Conservation (phyloP, 2,888 invertebrate species). For the Microchrysa polita region DNA sequence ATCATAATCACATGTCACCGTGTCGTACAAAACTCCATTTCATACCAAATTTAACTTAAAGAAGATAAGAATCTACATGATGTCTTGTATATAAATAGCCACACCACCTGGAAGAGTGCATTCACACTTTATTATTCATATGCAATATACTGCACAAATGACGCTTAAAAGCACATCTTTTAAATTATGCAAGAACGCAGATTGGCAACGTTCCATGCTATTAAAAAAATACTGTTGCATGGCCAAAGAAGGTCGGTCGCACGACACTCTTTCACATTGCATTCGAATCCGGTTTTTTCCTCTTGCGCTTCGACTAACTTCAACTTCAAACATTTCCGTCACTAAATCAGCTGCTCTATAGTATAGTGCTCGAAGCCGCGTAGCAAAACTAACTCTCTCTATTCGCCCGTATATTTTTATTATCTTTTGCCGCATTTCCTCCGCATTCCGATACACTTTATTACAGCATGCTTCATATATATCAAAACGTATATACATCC, state of each 20-base stretch:
- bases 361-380: too few relatives aligned
- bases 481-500: neutral
- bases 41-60: too few relatives aligned
- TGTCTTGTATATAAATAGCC: neutral
- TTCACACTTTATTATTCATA: conserved; percentile 9
- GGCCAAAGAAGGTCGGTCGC: conserved; percentile 24
- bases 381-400: too few relatives aligned
- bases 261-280: conserved; percentile 19
- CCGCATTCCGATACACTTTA: conserved; percentile 11
- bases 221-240: conserved; percentile 25
- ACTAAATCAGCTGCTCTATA: conserved; percentile 23
- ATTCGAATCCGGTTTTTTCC: conserved; percentile 29
- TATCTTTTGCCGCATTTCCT: neutral
- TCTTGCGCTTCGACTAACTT: neutral
- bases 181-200: conserved; percentile 37
- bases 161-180: conserved; percentile 15
- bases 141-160: conserved; percentile 6
- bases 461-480: neutral
- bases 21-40: too few relatives aligned
- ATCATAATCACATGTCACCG: too few relatives aligned
- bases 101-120: neutral
- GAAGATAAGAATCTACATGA: too few relatives aligned
- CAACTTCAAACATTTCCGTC: conserved; percentile 23
- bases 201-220: conserved; percentile 21
- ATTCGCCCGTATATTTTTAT: neutral